A percentile compares a stretch with the other conserved stretches of the same genome.
Evolutionary conservation across 2,797 vertebrate genomes (phyloP).

Genomic region (Novumbra hubbsi): DNA sequence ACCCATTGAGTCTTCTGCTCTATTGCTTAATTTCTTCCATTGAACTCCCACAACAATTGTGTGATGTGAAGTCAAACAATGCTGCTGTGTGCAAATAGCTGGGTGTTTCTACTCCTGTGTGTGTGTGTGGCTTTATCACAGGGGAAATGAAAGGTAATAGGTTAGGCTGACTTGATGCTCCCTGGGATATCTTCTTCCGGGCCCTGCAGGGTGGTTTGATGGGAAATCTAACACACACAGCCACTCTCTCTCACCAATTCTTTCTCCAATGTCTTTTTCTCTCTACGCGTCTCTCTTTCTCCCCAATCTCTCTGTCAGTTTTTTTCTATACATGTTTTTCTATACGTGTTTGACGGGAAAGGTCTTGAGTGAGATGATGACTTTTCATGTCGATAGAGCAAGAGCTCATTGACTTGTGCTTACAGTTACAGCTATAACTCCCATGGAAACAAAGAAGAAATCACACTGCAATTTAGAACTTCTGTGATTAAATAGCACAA

Average conservation of each 20-base stretch:
- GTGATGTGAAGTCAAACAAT: slow-evolving; percentile 23
- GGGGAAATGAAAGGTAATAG: slow-evolving; percentile 21
- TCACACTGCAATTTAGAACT: too few relatives aligned
- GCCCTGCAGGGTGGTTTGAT: slow-evolving; percentile 41
- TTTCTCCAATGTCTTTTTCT: not conserved
- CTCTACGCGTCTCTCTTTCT: not conserved
- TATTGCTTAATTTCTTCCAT: slow-evolving; percentile 7
- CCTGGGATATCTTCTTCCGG: slow-evolving; percentile 26
- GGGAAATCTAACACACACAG: slow-evolving; percentile 58
- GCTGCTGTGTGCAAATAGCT: slow-evolving; percentile 26
- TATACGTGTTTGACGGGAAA: slow-evolving; percentile 12
- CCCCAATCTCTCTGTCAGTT: not conserved
- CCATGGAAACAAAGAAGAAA: slow-evolving; percentile 30
- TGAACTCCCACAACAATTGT: slow-evolving; percentile 2
- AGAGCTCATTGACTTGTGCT: slow-evolving; percentile 3
- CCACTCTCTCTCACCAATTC: slow-evolving; percentile 8
- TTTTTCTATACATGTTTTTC: not conserved
- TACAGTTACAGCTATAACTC: not conserved
- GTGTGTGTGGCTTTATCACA: not conserved
- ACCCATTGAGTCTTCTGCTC: not conserved
- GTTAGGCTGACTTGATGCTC: slow-evolving; percentile 32
- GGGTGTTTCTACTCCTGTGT: slow-evolving; percentile 4
- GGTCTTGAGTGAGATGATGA: not conserved
- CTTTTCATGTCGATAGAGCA: not conserved
- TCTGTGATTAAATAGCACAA: too few relatives aligned